These are phyloP conservation scores for Drosophila ficusphila DNA, from an alignment of 1,140 invertebrate genomes.

Conservation along the genomic window DNA sequence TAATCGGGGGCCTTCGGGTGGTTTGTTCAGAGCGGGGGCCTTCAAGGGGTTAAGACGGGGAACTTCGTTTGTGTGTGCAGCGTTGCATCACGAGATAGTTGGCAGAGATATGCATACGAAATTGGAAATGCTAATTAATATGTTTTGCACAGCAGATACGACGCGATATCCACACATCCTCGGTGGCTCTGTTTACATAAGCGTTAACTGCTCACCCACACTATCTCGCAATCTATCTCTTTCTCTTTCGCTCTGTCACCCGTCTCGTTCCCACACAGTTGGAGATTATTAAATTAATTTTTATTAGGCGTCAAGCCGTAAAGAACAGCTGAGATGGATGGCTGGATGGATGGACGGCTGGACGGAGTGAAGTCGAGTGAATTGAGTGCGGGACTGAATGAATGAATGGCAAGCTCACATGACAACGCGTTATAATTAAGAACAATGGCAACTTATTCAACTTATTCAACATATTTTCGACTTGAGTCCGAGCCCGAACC, in stretches of 20 bases:
- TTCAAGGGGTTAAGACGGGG: conserved; percentile 12
- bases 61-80: conserved; percentile 58
- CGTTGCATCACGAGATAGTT: conserved; percentile 79
- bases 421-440: conserved; percentile 81
- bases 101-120: conserved; percentile 73
- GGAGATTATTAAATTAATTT: conserved; percentile 78
- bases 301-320: conserved; percentile 81
- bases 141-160: conserved; percentile 78
- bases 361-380: conserved; percentile 15
- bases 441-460: conserved; percentile 78
- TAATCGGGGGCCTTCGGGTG: not conserved
- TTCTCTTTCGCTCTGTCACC: not conserved
- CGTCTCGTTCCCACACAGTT: conserved; percentile 16
- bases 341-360: conserved; percentile 1
- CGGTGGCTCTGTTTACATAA: conserved; percentile 73
- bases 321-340: conserved; percentile 70
- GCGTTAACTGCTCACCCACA: conserved; percentile 64
- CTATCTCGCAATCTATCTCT: conserved; percentile 3
- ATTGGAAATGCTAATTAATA: conserved; percentile 83
- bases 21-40: not conserved
- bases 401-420: conserved; percentile 80
- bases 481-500: too few species aligned
- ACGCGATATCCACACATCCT: conserved; percentile 59
- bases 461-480: conserved; percentile 13
- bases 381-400: conserved; percentile 32